Evolutionary conservation across 2,113 vertebrate genomes (phyloP).

Genomic region (Mobula birostris): DNA sequence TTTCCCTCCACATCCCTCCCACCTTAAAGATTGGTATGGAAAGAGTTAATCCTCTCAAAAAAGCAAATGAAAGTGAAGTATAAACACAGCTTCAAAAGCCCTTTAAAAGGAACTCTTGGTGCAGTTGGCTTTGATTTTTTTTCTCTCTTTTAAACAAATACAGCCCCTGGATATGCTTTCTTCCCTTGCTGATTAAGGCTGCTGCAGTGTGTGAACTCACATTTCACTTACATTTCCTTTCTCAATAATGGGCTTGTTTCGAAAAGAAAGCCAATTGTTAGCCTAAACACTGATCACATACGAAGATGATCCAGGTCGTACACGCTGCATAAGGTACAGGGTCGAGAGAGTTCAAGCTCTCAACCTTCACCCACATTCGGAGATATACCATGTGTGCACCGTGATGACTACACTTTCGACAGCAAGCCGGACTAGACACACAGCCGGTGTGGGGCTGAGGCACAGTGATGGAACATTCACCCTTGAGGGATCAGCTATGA

Average conservation of each 20-base stretch:
- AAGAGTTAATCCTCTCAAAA: conserved; percentile 18
- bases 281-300: conserved; percentile 34
- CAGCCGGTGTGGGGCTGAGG: neutral
- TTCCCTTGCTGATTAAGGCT: conserved; percentile 34
- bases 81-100: conserved; percentile 27
- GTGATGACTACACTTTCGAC: neutral
- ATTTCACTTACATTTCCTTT: conserved; percentile 33
- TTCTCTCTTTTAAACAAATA: conserved; percentile 36
- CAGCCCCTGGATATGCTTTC: conserved; percentile 32
- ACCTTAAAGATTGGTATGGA: neutral
- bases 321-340: neutral
- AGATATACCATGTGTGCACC: neutral
- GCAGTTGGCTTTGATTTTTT: conserved; percentile 32
- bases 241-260: conserved; percentile 35
- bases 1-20: too few relatives aligned
- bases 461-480: neutral
- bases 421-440: neutral
- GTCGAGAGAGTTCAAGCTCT: conserved; percentile 31
- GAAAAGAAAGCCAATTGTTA: conserved; percentile 30
- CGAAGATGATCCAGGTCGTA: conserved; percentile 23
- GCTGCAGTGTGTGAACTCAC: conserved; percentile 33
- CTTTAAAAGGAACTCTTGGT: conserved; percentile 34
- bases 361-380: conserved; percentile 34
- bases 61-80: neutral
- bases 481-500: neutral